Conservation (phyloP, 1,140 invertebrate genomes). For the Hesperophylax magnus region DNA sequence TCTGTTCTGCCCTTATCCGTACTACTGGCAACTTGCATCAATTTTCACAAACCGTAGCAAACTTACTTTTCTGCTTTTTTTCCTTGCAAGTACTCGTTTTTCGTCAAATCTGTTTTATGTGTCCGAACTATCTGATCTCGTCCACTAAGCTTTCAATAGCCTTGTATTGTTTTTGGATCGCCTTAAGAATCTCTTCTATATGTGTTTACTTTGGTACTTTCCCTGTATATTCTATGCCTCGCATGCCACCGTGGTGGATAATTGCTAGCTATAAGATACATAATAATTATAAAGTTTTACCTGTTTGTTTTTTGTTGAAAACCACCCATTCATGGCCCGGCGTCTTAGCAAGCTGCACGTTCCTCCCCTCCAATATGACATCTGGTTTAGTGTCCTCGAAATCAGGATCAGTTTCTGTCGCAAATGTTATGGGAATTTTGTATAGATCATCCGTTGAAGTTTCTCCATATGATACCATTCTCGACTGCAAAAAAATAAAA, state of each 20-base stretch:
- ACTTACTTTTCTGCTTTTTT: too few species aligned
- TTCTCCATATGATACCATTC: slow-evolving; percentile 5
- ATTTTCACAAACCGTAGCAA: too few species aligned
- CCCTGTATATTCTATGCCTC: too few species aligned
- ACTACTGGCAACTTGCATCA: too few species aligned
- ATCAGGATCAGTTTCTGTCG: slow-evolving; percentile 62
- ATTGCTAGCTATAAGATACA: too few species aligned
- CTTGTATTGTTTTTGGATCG: not conserved
- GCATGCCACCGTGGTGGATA: too few species aligned
- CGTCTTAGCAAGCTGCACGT: slow-evolving; percentile 59
- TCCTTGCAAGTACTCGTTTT: too few species aligned
- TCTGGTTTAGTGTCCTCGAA: slow-evolving; percentile 67
- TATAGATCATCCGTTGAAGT: slow-evolving; percentile 60
- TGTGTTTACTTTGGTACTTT: too few species aligned
- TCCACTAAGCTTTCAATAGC: not conserved
- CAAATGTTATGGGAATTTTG: slow-evolving; percentile 73
- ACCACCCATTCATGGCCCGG: slow-evolving; percentile 70
- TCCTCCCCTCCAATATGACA: slow-evolving; percentile 59
- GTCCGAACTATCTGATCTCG: not conserved
- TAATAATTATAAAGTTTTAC: slow-evolving; percentile 16
- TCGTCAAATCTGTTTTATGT: too few species aligned
- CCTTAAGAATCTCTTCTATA: too few species aligned
- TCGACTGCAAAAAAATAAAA: slow-evolving; percentile 17
- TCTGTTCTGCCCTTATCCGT: too few species aligned
- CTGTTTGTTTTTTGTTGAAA: slow-evolving; percentile 73